Evolutionary conservation across 1,140 invertebrate species (phyloP).

Genomic region (Drosophila tani): DNA sequence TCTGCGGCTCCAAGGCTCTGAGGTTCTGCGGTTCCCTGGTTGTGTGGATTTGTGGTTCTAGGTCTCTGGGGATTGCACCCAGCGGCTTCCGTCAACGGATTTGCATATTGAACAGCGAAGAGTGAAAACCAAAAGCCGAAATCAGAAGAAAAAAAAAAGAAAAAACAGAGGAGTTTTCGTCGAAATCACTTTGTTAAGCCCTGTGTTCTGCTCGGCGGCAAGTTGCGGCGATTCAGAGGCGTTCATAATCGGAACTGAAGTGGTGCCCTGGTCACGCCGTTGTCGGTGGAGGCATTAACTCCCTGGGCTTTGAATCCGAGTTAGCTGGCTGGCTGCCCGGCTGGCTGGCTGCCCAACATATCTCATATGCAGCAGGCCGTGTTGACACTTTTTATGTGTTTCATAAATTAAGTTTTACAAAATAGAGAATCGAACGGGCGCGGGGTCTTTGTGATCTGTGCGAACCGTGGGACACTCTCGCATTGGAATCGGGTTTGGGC

Average conservation of each 20-base stretch:
- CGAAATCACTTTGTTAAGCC: conserved; percentile 78
- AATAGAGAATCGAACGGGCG: conserved; percentile 53
- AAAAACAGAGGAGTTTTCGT: conserved; percentile 26
- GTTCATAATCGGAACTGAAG: conserved; percentile 80
- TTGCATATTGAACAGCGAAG: conserved; percentile 59
- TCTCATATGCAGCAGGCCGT: conserved; percentile 76
- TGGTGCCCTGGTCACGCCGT: conserved; percentile 57
- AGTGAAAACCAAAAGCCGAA: conserved; percentile 14
- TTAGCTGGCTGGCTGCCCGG: neutral
- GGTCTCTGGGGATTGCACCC: conserved; percentile 33
- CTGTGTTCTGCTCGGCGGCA: conserved; percentile 52
- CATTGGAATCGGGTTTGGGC: no score
- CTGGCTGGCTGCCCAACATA: conserved; percentile 58
- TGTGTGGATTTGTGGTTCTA: neutral
- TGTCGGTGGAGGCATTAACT: conserved; percentile 4
- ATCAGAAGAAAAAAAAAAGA: neutral
- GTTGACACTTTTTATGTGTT: conserved; percentile 82
- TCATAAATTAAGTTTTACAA: conserved; percentile 80
- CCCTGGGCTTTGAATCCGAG: conserved; percentile 18
- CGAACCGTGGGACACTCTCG: conserved; percentile 39
- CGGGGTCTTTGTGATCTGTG: conserved; percentile 10
- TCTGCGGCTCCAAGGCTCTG: neutral
- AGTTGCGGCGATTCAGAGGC: conserved; percentile 68
- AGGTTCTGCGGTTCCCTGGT: neutral
- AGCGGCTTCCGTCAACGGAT: conserved; percentile 73